Conservation (phyloP, 2,888 invertebrate genomes). For the Nomada hirtipes region DNA sequence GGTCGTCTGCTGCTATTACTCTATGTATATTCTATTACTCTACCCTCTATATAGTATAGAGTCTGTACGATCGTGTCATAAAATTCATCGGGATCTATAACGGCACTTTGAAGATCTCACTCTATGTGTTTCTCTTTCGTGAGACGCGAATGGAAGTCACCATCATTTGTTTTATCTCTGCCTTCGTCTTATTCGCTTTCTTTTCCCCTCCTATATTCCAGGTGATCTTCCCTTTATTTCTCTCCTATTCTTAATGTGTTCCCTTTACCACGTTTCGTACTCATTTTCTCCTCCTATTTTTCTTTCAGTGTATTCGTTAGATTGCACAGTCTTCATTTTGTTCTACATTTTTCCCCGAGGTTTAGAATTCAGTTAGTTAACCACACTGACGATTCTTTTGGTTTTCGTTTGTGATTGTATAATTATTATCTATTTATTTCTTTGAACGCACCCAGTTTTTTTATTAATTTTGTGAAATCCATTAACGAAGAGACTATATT, state of each 20-base stretch:
- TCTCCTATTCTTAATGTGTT: no score
- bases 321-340: no score
- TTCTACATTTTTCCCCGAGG: not conserved
- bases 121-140: slow-evolving; percentile 2
- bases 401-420: not conserved
- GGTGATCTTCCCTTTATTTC: not conserved
- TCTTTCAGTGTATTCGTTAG: not conserved
- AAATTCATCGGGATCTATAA: slow-evolving; percentile 31
- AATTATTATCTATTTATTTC: not conserved
- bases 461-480: no score
- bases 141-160: not conserved
- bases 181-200: not conserved
- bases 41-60: no score
- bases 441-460: not conserved
- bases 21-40: no score
- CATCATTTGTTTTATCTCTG: not conserved
- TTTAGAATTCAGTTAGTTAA: no score
- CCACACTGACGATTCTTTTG: not conserved
- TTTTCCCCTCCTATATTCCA: not conserved
- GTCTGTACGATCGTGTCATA: slow-evolving; percentile 27
- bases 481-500: not conserved
- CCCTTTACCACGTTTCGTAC: not conserved
- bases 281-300: not conserved
- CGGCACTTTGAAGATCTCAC: not conserved
- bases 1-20: slow-evolving; percentile 21